Percentiles rank a stretch among this genome's conserved stretches.
Conservation (phyloP, 2,113 vertebrate species). For the Anguilla japonica region DNA sequence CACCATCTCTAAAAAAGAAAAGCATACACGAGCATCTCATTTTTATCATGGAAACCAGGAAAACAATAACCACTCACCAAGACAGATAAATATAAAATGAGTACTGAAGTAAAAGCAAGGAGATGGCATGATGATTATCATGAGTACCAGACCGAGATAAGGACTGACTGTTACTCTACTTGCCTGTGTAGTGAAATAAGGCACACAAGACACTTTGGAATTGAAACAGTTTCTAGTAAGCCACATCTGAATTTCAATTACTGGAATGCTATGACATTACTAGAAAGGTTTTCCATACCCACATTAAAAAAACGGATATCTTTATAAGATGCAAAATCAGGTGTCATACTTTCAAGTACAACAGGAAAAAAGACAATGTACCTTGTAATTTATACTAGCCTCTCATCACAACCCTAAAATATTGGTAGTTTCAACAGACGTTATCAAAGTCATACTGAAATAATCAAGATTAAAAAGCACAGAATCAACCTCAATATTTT, state of each 20-base stretch:
- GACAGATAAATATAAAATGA: slow-evolving; percentile 22
- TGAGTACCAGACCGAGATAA: neutral
- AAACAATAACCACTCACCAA: slow-evolving; percentile 43
- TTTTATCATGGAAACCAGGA: slow-evolving; percentile 54
- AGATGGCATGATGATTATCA: neutral
- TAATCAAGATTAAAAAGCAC: neutral
- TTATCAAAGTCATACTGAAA: neutral
- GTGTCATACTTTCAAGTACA: slow-evolving; percentile 10
- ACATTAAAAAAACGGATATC: neutral
- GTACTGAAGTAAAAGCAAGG: neutral
- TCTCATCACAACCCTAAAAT: neutral
- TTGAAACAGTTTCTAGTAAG: neutral
- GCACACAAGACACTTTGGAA: slow-evolving; percentile 22
- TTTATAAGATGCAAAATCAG: neutral
- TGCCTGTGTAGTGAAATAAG: slow-evolving; percentile 19
- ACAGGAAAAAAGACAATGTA: neutral
- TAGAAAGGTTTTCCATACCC: slow-evolving; percentile 6
- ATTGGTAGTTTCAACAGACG: neutral
- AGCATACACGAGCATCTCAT: slow-evolving; percentile 23
- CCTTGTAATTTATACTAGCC: neutral
- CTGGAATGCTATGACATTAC: neutral
- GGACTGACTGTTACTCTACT: neutral
- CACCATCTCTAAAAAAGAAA: slow-evolving; percentile 37
- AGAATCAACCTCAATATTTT: slow-evolving; percentile 12
- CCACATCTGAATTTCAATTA: neutral